Conservation (phyloP, 2,113 vertebrate species). For the Epinephelus lanceolatus region DNA sequence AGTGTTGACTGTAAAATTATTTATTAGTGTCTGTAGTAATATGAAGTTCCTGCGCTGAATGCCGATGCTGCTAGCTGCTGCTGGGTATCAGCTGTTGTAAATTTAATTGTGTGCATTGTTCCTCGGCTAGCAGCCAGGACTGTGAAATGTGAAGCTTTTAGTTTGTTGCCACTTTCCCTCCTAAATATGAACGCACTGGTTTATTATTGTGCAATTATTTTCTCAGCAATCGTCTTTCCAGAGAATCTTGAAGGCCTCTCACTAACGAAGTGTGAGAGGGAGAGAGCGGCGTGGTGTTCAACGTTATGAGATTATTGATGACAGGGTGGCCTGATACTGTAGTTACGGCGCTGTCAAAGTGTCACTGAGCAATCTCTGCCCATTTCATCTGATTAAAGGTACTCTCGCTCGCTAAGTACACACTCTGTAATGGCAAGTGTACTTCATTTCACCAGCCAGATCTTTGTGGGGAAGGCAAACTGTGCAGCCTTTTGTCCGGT, state of each 20-base stretch:
- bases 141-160: constrained; percentile 56
- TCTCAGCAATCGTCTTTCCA: background rate
- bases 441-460: constrained; percentile 16
- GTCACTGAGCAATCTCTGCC: background rate
- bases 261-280: background rate
- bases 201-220: background rate
- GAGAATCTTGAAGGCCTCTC: background rate
- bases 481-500: background rate
- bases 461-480: background rate
- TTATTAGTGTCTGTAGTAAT: constrained; percentile 47
- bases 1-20: constrained; percentile 55
- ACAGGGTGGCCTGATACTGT: background rate
- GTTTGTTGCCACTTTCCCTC: background rate
- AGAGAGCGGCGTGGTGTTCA: background rate
- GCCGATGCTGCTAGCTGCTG: constrained; percentile 23
- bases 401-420: background rate
- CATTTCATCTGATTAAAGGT: background rate
- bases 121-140: constrained; percentile 21
- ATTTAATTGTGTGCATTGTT: constrained; percentile 12
- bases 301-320: background rate
- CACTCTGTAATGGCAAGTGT: background rate
- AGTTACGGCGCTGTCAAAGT: background rate
- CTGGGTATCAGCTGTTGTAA: constrained; percentile 4
- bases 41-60: constrained; percentile 34
- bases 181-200: constrained; percentile 22